These are phyloP conservation scores for Prunella fulvescens DNA, from an alignment of 2,113 vertebrate genomes.

Conservation along the genomic window DNA sequence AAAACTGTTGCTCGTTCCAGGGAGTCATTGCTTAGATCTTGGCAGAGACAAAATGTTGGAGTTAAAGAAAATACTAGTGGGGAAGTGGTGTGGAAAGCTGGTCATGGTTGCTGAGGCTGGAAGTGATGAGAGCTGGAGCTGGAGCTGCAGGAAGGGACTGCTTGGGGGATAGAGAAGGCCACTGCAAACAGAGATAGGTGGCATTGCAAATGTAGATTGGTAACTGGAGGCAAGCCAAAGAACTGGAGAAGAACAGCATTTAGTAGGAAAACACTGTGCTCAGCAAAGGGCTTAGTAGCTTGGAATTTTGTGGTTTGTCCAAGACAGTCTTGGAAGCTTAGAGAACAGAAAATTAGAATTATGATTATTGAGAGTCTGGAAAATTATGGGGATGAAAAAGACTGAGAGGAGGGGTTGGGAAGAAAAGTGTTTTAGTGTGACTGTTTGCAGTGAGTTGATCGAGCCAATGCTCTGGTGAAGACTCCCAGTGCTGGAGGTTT, in stretches of 20 bases:
- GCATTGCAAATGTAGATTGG: not conserved
- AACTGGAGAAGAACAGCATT: not conserved
- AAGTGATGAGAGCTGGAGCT: not conserved
- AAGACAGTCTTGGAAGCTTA: not conserved
- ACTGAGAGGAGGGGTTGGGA: not conserved
- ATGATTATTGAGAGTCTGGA: not conserved
- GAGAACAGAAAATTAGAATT: not conserved
- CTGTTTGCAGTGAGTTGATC: not conserved
- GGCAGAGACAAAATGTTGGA: not conserved
- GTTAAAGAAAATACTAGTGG: not conserved
- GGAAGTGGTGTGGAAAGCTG: not conserved
- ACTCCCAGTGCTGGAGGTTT: not conserved
- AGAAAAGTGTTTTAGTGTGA: not conserved
- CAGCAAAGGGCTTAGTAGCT: not conserved
- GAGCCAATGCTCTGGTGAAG: not conserved
- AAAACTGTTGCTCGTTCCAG: not conserved
- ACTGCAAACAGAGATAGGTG: not conserved
- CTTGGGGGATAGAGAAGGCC: not conserved
- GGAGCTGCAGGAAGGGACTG: not conserved
- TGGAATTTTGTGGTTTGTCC: not conserved
- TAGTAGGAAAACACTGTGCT: not conserved
- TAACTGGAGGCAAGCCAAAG: not conserved
- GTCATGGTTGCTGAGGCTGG: accelerated
- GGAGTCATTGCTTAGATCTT: not conserved
- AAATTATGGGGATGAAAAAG: not conserved